Base-by-base conservation (phyloP, 2,797 vertebrate genomes). In the Numenius phaeopus region DNA sequence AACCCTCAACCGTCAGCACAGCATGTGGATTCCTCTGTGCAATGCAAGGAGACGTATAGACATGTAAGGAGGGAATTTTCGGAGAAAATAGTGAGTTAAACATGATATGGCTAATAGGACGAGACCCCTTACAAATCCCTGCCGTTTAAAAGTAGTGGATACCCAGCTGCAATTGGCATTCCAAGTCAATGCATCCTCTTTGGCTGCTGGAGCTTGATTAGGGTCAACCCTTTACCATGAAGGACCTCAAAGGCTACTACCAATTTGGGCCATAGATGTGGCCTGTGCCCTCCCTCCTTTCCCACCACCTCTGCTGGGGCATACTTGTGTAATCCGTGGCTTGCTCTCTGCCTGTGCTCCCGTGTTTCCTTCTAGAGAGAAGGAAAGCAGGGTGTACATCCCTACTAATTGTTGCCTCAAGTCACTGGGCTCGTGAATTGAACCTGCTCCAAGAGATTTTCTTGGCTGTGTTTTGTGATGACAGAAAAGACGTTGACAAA, bases 221-320 rank as follows among this genome's bases (percentile, higher is more conserved):
- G 5, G 32, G 23, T 76, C 40, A 92, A 32, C 10, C 0, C 13
- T 61, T 82, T 47, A 50, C 24, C 16, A 24, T 14, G n/a, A 77
- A 77, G 39, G 49, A 70, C 19, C 17, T 55, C 46, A 61, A 79
- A 69, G 26, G 7, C 22, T 54, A 6, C 30, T 57, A 8, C 7
- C 7, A 64, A 0, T 30, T 14, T n/a, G 13, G 5, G 16, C 9
- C 34, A n/a, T 1, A 54, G 32, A 4, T 37, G 22, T 32, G 10
- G 5, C 40, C 21, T 69, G 42, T 37, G 29, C 16, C 26, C 18
- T 66, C 22, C 15, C 20, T 87, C 37, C n/a, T 72, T 65, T 54
- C 67, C 8, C 55, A 24, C 34, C 7, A 23, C 58, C 32, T 58
- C 19, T 78, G 4, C 4, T 65, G 4, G 17, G 21, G 3, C 14